These are phyloP conservation scores for Tricholaema leucomelas DNA, from an alignment of 2,113 vertebrate genomes.

Conservation along the genomic window DNA sequence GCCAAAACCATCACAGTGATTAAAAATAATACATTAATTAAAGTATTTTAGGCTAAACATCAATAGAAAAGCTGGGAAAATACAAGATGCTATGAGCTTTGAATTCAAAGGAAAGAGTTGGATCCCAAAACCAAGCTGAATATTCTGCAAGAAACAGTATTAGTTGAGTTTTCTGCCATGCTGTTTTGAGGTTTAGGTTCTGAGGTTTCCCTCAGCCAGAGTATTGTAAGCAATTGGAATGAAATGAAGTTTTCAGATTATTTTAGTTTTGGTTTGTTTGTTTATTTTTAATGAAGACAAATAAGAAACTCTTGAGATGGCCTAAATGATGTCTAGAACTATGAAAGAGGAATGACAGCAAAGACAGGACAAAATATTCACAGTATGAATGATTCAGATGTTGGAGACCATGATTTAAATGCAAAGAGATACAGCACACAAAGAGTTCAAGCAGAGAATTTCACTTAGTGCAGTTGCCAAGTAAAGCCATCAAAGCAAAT, in stretches of 20 bases:
- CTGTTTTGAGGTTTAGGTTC: background rate
- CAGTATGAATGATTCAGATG: background rate
- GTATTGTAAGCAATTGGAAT: background rate
- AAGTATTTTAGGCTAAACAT: background rate
- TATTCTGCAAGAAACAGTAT: background rate
- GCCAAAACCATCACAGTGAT: background rate
- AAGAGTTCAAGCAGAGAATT: constrained; percentile 8
- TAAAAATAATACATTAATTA: background rate
- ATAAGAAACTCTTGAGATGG: background rate
- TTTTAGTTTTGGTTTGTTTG: background rate
- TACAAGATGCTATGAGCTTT: background rate
- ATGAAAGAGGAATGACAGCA: background rate
- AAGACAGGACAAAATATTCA: background rate
- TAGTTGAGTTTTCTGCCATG: background rate
- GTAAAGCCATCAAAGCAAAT: constrained; percentile 33
- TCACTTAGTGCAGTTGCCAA: constrained; percentile 9
- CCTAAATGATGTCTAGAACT: background rate
- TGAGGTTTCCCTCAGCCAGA: background rate
- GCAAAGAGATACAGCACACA: background rate
- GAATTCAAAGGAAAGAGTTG: background rate
- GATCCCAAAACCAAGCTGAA: background rate
- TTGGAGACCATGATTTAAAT: constrained; percentile 31
- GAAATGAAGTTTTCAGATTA: background rate
- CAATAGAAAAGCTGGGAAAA: background rate
- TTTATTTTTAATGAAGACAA: background rate